Conservation (phyloP, 2,797 vertebrate genomes). For the Capromys pilorides region DNA sequence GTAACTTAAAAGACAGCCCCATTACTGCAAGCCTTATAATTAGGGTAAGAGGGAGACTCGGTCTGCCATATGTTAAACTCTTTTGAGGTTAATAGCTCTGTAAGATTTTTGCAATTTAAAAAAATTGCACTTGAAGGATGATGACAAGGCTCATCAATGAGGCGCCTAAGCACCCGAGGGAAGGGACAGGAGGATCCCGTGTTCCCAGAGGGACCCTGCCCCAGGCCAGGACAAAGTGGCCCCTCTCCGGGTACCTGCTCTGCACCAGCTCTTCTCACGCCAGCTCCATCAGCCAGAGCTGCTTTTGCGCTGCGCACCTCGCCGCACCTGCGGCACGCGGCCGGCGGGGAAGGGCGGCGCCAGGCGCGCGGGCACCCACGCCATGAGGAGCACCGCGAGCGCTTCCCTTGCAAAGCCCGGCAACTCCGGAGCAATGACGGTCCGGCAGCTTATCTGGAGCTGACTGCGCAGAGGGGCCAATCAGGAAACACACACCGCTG, state of each 20-base stretch:
- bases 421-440: constrained; percentile 62
- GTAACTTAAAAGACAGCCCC: constrained; percentile 89
- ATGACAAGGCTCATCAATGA: constrained; percentile 80
- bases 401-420: constrained; percentile 67
- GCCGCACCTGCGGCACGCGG: background rate
- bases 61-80: constrained; percentile 88
- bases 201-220: constrained; percentile 14
- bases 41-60: constrained; percentile 86
- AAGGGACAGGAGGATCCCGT: constrained; percentile 46
- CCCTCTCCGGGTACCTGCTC: background rate
- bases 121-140: constrained; percentile 85
- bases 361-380: background rate
- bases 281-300: background rate
- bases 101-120: constrained; percentile 87
- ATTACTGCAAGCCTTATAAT: constrained; percentile 87
- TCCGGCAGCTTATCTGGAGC: constrained; percentile 41
- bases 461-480: constrained; percentile 51
- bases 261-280: background rate
- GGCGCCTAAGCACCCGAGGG: background rate
- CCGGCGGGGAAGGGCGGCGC: fast-evolving
- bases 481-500: constrained; percentile 57
- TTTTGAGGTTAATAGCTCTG: constrained; percentile 88
- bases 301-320: fast-evolving
- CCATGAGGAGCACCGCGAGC: background rate
- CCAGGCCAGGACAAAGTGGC: background rate